These are phyloP conservation scores for Myopa testacea DNA, from an alignment of 2,888 invertebrate species.

Conservation along the genomic window DNA sequence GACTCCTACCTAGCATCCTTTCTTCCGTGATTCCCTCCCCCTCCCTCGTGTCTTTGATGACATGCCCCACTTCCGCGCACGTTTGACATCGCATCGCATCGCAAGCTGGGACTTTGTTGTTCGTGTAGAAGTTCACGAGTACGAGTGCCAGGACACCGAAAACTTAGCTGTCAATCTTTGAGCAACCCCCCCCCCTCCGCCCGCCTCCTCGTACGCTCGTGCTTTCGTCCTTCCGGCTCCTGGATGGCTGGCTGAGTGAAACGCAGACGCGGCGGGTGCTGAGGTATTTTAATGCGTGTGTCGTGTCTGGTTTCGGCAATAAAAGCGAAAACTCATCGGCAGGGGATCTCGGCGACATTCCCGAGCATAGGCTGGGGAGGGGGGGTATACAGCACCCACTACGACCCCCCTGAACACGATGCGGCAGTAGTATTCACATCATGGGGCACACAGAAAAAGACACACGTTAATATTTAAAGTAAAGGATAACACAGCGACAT, in stretches of 20 bases:
- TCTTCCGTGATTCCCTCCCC: not conserved
- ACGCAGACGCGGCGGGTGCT: not conserved
- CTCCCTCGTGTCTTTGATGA: not conserved
- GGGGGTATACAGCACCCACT: too few species aligned
- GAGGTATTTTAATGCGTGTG: too few species aligned
- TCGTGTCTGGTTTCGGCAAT: not conserved
- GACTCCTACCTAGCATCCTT: not conserved
- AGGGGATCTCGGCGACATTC: not conserved
- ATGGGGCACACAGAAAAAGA: not conserved
- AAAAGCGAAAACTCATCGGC: not conserved
- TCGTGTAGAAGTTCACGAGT: not conserved
- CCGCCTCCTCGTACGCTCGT: not conserved
- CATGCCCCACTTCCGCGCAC: not conserved
- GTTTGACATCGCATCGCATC: constrained; percentile 38
- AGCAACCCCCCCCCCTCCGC: not conserved
- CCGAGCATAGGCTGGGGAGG: not conserved
- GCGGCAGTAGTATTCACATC: too few species aligned
- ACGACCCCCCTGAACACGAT: too few species aligned
- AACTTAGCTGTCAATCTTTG: not conserved
- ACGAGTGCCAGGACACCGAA: not conserved
- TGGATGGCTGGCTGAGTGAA: not conserved
- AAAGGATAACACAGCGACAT: too few species aligned
- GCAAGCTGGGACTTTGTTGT: constrained; percentile 29
- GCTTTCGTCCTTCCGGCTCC: not conserved
- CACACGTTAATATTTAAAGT: too few species aligned